Base-by-base conservation (phyloP, 2,113 vertebrate genomes). In the Sprattus sprattus region DNA sequence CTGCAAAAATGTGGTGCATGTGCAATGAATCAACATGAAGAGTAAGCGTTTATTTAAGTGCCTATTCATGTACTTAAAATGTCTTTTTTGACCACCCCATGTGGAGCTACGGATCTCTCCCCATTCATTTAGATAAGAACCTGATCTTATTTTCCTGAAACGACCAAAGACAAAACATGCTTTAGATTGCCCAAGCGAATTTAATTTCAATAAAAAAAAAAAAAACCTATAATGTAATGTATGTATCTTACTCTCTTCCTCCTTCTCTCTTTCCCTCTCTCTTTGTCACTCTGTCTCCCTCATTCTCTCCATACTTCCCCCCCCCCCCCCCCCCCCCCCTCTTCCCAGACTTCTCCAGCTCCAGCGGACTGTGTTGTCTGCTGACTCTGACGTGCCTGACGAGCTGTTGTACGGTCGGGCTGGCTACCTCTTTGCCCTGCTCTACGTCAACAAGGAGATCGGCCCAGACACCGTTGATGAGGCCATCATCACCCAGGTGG, bases 361-460 rank as follows among this genome's bases (percentile, higher is more conserved):
- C 75, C 97, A 98, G 90, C 95, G 93, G 45, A 93, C 95, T 0
- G 93, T 98, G 2, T 7, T 97, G 84, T 94, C 94, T 89, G 87
- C 88, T 1, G 98, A 99, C 25, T 93, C 95, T 0, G 97, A 99
- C 18, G 91, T 98, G 83, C 96, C 98, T 0, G 97, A 99, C 67
- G 98, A 99, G 90, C 93, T 99, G 75, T 95, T 99, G 0, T 99
- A 96, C 6, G 98, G 98, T 25, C 96, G 97, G 20, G 96, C 97
- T 0, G 98, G 98, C 5, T 99, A 97, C 82, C 94, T 99, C 0
- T 99, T 96, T 9, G 96, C 98, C 84, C 95, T 99, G 89, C 95
- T 99, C 10, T 99, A 97, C 83, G 71, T 99, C 83, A 98, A 98
- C 87, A 95, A 94, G 22, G 97, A 99, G 95, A 97, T 99, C 0